These are phyloP conservation scores for Macrobrachium nipponense DNA, from an alignment of 1,140 invertebrate genomes.

Conservation along the genomic window DNA sequence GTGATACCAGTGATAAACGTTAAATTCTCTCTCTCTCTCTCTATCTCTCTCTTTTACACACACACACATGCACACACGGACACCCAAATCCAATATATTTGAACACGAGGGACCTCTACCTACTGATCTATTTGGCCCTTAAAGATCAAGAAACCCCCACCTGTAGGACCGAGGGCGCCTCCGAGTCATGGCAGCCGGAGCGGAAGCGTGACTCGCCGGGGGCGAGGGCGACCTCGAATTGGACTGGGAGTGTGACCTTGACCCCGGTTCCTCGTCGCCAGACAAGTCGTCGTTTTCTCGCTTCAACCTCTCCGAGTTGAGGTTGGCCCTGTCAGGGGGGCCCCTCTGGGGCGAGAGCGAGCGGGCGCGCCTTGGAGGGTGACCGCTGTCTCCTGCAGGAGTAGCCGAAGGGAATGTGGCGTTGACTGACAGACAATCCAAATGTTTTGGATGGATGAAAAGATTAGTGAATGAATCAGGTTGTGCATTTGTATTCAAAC, in stretches of 20 bases:
- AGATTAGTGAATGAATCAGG: no score
- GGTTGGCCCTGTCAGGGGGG: slow-evolving; percentile 16
- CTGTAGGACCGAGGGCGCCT: slow-evolving; percentile 31
- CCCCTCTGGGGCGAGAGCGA: slow-evolving; percentile 43
- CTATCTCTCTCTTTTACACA: no score
- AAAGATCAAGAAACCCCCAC: not conserved
- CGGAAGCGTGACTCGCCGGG: slow-evolving; percentile 51
- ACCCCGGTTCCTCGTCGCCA: slow-evolving; percentile 29
- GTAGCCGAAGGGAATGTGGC: not conserved
- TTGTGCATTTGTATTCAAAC: no score
- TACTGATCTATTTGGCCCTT: not conserved
- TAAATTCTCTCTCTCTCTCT: no score
- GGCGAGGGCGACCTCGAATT: slow-evolving; percentile 42
- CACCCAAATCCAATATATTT: no score
- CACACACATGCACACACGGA: no score
- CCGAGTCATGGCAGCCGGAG: slow-evolving; percentile 36
- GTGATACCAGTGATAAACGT: no score
- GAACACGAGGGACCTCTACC: no score
- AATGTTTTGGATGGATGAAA: no score
- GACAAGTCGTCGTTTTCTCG: slow-evolving; percentile 36
- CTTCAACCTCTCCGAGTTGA: not conserved
- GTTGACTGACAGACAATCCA: no score
- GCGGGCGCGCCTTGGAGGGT: slow-evolving; percentile 12
- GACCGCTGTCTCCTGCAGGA: not conserved
- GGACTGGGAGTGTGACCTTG: slow-evolving; percentile 40